Conservation (phyloP, 2,113 vertebrate genomes). For the Lamprologus tigripictilis region DNA sequence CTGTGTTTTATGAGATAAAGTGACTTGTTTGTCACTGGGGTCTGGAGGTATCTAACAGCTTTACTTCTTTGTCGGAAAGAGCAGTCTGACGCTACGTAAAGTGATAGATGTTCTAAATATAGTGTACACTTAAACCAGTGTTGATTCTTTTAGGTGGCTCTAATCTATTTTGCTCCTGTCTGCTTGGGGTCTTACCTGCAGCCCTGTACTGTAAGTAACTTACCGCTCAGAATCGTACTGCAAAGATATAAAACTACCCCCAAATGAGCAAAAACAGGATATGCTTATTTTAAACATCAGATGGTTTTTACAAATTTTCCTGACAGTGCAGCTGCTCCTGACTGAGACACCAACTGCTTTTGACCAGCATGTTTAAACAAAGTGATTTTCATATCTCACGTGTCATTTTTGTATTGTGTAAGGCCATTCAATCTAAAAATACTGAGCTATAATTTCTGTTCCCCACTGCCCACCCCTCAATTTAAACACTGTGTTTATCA, state of each 20-base stretch:
- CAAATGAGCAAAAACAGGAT: neutral
- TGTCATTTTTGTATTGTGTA: neutral
- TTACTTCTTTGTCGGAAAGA: neutral
- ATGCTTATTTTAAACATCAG: neutral
- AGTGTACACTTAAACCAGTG: neutral
- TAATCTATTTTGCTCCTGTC: neutral
- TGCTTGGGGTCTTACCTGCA: neutral
- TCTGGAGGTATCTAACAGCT: neutral
- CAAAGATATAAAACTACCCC: neutral
- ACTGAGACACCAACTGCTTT: neutral
- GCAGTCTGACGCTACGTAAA: neutral
- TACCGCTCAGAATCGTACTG: fast-evolving
- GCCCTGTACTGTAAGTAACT: neutral
- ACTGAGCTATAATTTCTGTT: neutral
- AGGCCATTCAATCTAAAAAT: neutral
- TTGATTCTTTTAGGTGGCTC: neutral
- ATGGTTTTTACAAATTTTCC: neutral
- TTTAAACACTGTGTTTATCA: neutral
- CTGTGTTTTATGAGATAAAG: neutral
- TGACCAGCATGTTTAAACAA: neutral
- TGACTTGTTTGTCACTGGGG: neutral
- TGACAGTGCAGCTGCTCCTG: neutral
- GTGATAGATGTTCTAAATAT: neutral
- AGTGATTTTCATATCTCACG: neutral
- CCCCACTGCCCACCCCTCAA: neutral